Conservation (phyloP, 2,797 vertebrate genomes). For the Cossypha dichroa region DNA sequence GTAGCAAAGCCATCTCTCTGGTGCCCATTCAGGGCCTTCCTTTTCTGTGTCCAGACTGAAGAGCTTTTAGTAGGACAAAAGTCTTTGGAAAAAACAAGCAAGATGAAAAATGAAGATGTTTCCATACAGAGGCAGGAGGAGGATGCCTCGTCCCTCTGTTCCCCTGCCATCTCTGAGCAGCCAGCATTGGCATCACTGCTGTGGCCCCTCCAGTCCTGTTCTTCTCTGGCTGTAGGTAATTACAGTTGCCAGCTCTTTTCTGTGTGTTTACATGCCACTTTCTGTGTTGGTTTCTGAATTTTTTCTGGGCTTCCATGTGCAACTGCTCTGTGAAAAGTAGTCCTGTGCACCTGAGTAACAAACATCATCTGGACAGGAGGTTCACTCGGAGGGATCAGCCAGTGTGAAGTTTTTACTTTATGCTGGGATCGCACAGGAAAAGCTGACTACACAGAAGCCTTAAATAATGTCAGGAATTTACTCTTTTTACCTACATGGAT, state of each 20-base stretch:
- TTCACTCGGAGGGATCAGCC: neutral
- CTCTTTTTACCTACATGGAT: neutral
- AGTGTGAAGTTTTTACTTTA: neutral
- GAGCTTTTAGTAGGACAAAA: neutral
- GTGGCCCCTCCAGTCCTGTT: neutral
- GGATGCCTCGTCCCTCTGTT: rapidly evolving
- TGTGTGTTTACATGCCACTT: neutral
- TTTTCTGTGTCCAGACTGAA: neutral
- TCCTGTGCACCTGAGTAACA: neutral
- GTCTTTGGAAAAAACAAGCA: neutral
- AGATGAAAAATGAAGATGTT: neutral
- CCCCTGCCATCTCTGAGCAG: neutral
- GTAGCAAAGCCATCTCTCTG: neutral
- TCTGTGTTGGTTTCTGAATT: neutral
- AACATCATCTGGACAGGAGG: neutral
- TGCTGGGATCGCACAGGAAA: neutral
- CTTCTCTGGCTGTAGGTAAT: neutral
- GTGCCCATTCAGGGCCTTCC: rapidly evolving
- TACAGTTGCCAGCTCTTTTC: neutral
- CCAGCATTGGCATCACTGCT: neutral
- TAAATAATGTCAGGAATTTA: neutral
- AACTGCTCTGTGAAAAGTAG: neutral
- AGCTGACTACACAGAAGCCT: neutral
- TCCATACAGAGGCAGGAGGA: neutral
- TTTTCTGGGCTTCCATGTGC: neutral